Conservation (phyloP, 1,140 invertebrate species). For the Tetragonula clypearis region DNA sequence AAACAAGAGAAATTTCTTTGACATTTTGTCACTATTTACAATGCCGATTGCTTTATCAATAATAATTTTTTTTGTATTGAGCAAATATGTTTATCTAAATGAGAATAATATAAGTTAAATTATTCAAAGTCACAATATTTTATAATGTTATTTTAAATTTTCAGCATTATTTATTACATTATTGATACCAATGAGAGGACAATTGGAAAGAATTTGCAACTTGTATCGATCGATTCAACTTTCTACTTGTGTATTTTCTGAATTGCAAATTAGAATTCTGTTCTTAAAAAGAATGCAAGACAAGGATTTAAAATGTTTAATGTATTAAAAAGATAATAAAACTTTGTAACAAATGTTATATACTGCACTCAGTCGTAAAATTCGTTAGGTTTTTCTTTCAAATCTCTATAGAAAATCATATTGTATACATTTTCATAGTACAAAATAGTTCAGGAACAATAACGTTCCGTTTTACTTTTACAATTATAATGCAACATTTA, state of each 20-base stretch:
- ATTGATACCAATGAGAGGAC: constrained; percentile 59
- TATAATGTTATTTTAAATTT: constrained; percentile 46
- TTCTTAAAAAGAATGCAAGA: constrained; percentile 53
- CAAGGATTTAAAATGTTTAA: constrained; percentile 53
- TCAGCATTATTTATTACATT: constrained; percentile 35
- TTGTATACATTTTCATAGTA: constrained; percentile 61
- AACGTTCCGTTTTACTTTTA: constrained; percentile 49
- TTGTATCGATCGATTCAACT: constrained; percentile 44
- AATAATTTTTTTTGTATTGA: constrained; percentile 58
- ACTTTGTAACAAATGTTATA: constrained; percentile 49
- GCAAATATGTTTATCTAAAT: constrained; percentile 52
- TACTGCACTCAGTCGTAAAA: constrained; percentile 58
- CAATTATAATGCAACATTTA: constrained; percentile 57
- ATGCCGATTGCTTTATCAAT: constrained; percentile 54
- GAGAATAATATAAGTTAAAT: constrained; percentile 58
- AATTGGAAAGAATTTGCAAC: constrained; percentile 53
- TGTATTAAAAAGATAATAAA: constrained; percentile 53
- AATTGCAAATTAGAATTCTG: constrained; percentile 51
- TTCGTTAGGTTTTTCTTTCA: constrained; percentile 36
- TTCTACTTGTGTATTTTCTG: constrained; percentile 56
- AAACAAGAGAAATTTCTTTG: constrained; percentile 50
- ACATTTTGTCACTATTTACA: constrained; percentile 26
- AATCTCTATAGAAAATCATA: constrained; percentile 56
- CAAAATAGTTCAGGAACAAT: constrained; percentile 57
- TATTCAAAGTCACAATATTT: constrained; percentile 62